Evolutionary conservation across 2,113 vertebrate species (phyloP).

Genomic region (Harpagus bidentatus): DNA sequence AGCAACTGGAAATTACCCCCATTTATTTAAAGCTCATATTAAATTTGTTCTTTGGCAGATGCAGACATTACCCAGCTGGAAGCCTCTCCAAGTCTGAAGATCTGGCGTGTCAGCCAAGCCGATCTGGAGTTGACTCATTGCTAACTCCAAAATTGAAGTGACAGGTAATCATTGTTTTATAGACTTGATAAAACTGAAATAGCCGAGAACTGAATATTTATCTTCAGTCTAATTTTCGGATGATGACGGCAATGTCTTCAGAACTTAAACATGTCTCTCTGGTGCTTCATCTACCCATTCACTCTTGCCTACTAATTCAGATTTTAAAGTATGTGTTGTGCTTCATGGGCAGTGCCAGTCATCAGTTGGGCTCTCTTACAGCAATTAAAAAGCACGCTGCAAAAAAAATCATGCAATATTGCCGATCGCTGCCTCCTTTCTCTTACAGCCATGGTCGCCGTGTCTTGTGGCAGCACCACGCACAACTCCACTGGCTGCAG

Average conservation of each 20-base stretch:
- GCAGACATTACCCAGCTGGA: not conserved
- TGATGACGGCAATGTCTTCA: accelerated
- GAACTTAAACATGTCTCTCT: not conserved
- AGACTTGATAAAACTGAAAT: not conserved
- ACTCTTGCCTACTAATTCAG: not conserved
- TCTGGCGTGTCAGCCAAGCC: not conserved
- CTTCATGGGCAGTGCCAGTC: not conserved
- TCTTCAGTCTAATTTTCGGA: not conserved
- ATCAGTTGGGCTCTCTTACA: not conserved
- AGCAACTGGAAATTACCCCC: too few species aligned
- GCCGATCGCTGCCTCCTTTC: accelerated
- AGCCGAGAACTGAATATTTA: not conserved
- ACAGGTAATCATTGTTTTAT: not conserved
- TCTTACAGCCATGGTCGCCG: accelerated
- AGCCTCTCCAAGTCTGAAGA: not conserved
- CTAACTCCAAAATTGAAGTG: not conserved
- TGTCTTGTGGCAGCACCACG: not conserved
- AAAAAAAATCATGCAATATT: not conserved
- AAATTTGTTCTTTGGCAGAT: not conserved
- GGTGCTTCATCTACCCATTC: not conserved
- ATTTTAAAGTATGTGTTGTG: not conserved
- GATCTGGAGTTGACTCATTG: not conserved
- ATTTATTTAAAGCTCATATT: not conserved
- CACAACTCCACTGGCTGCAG: not conserved
- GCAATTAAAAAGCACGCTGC: not conserved